A percentile compares a stretch with the other conserved stretches of the same genome.
These are phyloP conservation scores for Drosophila neotestacea DNA, from an alignment of 2,888 invertebrate species.

Conservation along the genomic window DNA sequence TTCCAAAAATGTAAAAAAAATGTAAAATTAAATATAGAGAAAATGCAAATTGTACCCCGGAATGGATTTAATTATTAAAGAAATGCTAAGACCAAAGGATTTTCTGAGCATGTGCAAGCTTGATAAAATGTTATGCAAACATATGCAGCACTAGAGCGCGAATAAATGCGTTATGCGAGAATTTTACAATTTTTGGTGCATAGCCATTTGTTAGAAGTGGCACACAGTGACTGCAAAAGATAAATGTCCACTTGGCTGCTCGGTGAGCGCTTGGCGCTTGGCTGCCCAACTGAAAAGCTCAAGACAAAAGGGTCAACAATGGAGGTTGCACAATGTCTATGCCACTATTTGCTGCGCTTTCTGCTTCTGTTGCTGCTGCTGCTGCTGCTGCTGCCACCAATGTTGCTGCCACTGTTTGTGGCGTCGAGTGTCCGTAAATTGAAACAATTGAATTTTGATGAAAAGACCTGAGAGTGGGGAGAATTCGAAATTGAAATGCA, in stretches of 20 bases:
- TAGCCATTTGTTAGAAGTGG: constrained; percentile 60
- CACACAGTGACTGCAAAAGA: constrained; percentile 76
- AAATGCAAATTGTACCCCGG: not conserved
- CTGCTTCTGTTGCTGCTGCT: not conserved
- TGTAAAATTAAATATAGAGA: not conserved
- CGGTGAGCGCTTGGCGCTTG: constrained; percentile 53
- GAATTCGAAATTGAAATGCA: constrained; percentile 54
- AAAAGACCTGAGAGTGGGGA: constrained; percentile 49
- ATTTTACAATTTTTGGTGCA: constrained; percentile 36
- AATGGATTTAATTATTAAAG: constrained; percentile 6
- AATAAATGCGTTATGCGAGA: constrained; percentile 58
- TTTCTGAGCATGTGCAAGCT: constrained; percentile 30
- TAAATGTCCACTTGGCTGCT: constrained; percentile 75
- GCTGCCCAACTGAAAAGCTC: constrained; percentile 65
- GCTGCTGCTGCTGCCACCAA: not conserved
- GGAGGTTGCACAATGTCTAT: constrained; percentile 42
- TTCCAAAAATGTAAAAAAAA: constrained; percentile 55
- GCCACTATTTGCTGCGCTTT: constrained; percentile 23
- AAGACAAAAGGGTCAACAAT: constrained; percentile 77
- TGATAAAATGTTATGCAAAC: constrained; percentile 72
- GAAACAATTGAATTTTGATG: constrained; percentile 80
- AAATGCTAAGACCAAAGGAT: not conserved
- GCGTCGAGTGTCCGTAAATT: constrained; percentile 64
- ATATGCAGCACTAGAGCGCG: constrained; percentile 72
- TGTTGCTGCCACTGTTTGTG: constrained; percentile 44